Percentiles rank a stretch among this genome's conserved stretches.
These are phyloP conservation scores for Sus cebifrons DNA, from an alignment of 2,797 vertebrate species.

Conservation along the genomic window DNA sequence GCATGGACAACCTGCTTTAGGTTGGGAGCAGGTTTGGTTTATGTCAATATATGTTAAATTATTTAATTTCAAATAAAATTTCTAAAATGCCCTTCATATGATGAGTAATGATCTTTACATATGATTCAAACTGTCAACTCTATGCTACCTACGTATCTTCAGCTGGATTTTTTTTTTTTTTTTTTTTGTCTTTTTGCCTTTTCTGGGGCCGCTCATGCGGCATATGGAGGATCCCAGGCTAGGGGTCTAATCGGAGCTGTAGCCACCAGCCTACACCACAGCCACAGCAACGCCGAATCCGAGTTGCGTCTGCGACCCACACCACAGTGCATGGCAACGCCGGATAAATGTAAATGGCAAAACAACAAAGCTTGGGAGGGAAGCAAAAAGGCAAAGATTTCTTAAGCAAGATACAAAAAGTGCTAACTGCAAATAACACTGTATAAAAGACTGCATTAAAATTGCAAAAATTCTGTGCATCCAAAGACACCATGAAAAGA, in stretches of 20 bases:
- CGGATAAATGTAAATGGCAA: not conserved
- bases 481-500: not conserved
- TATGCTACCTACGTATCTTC: not conserved
- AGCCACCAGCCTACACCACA: too few relatives aligned
- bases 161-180: not conserved
- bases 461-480: not conserved
- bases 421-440: constrained; percentile 4
- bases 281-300: too few relatives aligned
- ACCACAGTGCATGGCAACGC: too few relatives aligned
- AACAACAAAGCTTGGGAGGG: not conserved
- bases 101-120: not conserved
- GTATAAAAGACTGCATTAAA: not conserved
- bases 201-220: too few relatives aligned
- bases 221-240: too few relatives aligned
- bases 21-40: not conserved
- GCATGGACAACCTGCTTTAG: not conserved
- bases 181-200: too few relatives aligned
- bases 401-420: not conserved
- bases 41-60: not conserved
- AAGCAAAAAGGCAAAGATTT: not conserved
- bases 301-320: too few relatives aligned
- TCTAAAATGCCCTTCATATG: not conserved
- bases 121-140: not conserved
- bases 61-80: constrained; percentile 25
- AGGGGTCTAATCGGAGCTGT: too few relatives aligned